phyloP scores from a whole-genome alignment of 2,888 invertebrate species.

The Cenopis cana region DNA sequence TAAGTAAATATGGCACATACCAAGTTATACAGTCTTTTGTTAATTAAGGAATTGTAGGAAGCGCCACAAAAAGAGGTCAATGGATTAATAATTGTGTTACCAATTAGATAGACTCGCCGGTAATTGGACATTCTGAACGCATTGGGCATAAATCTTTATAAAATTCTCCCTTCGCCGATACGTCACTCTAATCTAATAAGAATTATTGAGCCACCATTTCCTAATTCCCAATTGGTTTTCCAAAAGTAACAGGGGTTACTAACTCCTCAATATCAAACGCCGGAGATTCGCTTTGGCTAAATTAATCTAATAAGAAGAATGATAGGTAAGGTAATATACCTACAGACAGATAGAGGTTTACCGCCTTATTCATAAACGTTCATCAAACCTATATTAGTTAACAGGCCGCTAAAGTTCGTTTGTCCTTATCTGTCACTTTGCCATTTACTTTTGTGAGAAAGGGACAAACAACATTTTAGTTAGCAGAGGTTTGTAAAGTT shows the following conservation, averaged over 20 bases:
- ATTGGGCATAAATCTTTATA: slow-evolving; percentile 38
- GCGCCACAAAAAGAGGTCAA: slow-evolving; percentile 63
- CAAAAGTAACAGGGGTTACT: not conserved
- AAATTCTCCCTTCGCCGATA: slow-evolving; percentile 12
- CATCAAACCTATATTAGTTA: too few relatives aligned
- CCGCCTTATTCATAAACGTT: too few relatives aligned
- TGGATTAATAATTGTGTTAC: slow-evolving; percentile 71
- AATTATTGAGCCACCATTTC: slow-evolving; percentile 3
- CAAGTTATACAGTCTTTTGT: slow-evolving; percentile 60
- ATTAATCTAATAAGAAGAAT: too few relatives aligned
- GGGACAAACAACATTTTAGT: too few relatives aligned
- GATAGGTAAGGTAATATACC: too few relatives aligned
- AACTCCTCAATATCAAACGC: not conserved
- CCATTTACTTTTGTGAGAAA: too few relatives aligned
- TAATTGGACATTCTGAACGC: slow-evolving; percentile 40
- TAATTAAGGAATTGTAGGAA: slow-evolving; percentile 54
- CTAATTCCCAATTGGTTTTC: slow-evolving; percentile 1
- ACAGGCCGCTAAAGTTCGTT: too few relatives aligned
- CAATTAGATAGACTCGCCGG: slow-evolving; percentile 50
- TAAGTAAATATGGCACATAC: slow-evolving; percentile 50
- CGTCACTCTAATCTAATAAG: slow-evolving; percentile 9
- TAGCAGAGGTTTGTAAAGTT: too few relatives aligned
- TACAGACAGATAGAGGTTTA: too few relatives aligned
- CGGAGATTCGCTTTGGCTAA: too few relatives aligned
- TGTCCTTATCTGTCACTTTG: too few relatives aligned